Evolutionary conservation across 2,888 invertebrate genomes (phyloP).

Genomic region (Polietes domitor): DNA sequence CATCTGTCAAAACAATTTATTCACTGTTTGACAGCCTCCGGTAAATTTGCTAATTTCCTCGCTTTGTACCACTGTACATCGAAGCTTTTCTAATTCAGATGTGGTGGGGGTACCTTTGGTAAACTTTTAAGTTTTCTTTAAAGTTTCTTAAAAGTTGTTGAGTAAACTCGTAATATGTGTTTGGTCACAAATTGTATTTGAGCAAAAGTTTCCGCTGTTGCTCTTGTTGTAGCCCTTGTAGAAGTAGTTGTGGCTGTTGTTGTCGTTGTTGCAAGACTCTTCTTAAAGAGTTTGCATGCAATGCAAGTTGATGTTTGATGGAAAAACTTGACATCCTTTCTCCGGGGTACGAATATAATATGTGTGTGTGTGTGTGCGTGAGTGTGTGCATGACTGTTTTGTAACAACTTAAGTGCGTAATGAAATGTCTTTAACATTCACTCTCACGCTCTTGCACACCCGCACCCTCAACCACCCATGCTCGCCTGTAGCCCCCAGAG

Average conservation of each 20-base stretch:
- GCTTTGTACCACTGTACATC: too few species aligned
- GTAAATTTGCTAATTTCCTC: too few species aligned
- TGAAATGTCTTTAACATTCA: constrained; percentile 57
- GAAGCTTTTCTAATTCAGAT: neutral
- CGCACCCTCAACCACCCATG: constrained; percentile 30
- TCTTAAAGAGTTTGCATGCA: constrained; percentile 55
- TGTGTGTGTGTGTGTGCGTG: neutral
- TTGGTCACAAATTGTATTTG: constrained; percentile 65
- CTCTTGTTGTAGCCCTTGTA: neutral
- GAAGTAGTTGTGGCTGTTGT: constrained; percentile 1
- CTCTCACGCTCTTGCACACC: constrained; percentile 9
- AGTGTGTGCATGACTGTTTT: constrained; percentile 27
- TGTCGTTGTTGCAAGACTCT: constrained; percentile 41
- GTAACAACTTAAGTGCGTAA: constrained; percentile 62
- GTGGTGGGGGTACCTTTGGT: constrained; percentile 1
- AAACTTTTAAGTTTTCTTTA: constrained; percentile 44
- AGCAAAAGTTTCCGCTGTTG: constrained; percentile 51
- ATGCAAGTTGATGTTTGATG: constrained; percentile 60
- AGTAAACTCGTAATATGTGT: constrained; percentile 64
- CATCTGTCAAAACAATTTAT: too few species aligned
- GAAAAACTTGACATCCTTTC: constrained; percentile 57
- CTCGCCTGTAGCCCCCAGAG: neutral
- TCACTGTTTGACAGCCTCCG: too few species aligned
- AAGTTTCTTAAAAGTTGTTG: constrained; percentile 58
- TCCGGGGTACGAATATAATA: constrained; percentile 42